Percentiles rank a stretch among this genome's conserved stretches.
Evolutionary conservation across 2,797 vertebrate genomes (phyloP).

Genomic region (Brachyrhaphis roseni): DNA sequence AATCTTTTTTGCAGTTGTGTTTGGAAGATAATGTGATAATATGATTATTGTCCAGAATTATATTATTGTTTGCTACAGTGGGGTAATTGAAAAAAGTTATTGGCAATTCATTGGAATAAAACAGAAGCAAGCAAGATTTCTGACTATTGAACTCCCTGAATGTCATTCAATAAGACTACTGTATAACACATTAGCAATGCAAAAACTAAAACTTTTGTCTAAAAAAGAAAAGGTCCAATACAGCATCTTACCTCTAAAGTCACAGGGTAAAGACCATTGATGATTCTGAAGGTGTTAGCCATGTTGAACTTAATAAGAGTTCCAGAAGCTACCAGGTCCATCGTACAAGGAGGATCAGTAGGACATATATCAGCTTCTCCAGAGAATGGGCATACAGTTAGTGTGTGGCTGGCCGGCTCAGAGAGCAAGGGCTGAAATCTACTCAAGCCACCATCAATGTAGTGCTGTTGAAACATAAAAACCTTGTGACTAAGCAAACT

Average conservation of each 20-base stretch:
- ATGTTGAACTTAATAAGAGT: slow-evolving; percentile 83
- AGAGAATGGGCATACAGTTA: slow-evolving; percentile 90
- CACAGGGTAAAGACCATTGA: slow-evolving; percentile 84
- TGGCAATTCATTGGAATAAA: neutral
- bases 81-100: neutral
- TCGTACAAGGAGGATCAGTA: slow-evolving; percentile 69
- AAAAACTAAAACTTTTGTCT: neutral
- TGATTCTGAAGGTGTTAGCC: slow-evolving; percentile 83
- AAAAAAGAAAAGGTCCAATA: neutral
- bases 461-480: slow-evolving; percentile 75
- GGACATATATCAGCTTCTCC: slow-evolving; percentile 92
- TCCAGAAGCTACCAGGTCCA: slow-evolving; percentile 82
- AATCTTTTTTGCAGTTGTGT: neutral
- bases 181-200: neutral
- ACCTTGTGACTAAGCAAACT: neutral
- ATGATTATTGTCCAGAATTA: neutral
- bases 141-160: neutral
- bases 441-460: slow-evolving; percentile 89
- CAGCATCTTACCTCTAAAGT: slow-evolving; percentile 77
- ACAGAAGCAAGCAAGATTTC: neutral
- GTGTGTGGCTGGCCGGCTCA: slow-evolving; percentile 59
- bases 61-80: neutral
- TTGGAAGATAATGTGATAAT: neutral
- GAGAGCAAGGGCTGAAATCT: slow-evolving; percentile 83
- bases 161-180: neutral